Evolutionary conservation across 2,113 vertebrate genomes (phyloP).

Genomic region (Sander lucioperca): DNA sequence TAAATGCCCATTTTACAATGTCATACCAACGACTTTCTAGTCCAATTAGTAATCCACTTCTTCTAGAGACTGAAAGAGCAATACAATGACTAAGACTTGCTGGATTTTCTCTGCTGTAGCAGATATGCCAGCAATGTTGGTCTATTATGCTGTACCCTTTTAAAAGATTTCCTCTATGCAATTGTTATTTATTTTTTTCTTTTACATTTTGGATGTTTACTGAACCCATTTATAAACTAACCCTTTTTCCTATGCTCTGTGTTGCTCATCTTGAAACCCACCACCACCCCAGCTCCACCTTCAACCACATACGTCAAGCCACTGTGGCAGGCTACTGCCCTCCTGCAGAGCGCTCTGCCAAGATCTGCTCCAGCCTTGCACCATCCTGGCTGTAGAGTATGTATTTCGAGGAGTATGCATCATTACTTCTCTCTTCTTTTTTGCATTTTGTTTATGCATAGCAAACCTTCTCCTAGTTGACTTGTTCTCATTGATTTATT

Average conservation of each 20-base stretch:
- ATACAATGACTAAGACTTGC: not conserved
- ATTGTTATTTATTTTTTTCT: not conserved
- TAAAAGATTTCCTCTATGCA: not conserved
- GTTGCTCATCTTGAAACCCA: not conserved
- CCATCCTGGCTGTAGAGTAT: slow-evolving; percentile 11
- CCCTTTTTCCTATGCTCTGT: not conserved
- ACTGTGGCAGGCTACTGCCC: not conserved
- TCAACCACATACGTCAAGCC: not conserved
- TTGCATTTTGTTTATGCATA: not conserved
- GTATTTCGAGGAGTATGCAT: slow-evolving; percentile 39
- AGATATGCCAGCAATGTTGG: not conserved
- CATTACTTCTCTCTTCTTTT: not conserved
- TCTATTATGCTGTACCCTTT: not conserved
- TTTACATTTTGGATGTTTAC: not conserved
- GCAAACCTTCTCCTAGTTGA: not conserved
- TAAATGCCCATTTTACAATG: not conserved
- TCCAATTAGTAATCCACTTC: not conserved
- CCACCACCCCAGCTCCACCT: not conserved
- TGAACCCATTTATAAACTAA: not conserved
- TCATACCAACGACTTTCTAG: too few relatives aligned
- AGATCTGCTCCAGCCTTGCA: slow-evolving; percentile 14
- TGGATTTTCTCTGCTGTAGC: not conserved
- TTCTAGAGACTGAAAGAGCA: not conserved
- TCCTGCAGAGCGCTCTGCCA: slow-evolving; percentile 29
- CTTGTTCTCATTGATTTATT: not conserved